phyloP scores from a whole-genome alignment of 1,140 invertebrate genomes.

The Piezodorus guildinii region DNA sequence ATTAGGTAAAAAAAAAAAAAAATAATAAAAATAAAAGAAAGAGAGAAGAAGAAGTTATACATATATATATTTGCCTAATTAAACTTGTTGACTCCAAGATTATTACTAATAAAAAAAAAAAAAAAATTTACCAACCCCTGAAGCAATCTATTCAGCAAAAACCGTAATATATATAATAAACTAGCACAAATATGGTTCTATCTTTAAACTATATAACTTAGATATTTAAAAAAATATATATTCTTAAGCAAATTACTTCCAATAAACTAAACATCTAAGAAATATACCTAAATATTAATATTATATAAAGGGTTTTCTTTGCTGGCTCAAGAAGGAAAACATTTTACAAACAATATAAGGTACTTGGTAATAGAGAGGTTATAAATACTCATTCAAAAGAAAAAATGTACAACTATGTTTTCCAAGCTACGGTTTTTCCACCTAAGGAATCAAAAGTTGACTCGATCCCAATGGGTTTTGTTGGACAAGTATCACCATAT shows the following conservation, averaged over 20 bases:
- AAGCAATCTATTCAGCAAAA: neutral
- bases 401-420: too few species aligned
- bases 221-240: slow-evolving; percentile 24
- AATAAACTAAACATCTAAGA: slow-evolving; percentile 9
- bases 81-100: too few species aligned
- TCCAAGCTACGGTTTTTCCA: too few species aligned
- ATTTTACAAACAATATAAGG: neutral
- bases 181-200: slow-evolving; percentile 1
- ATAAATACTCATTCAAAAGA: too few species aligned
- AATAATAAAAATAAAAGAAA: too few species aligned
- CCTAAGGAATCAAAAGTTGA: too few species aligned
- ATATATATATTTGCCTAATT: too few species aligned
- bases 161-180: neutral
- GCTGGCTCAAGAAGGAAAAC: slow-evolving; percentile 12
- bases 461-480: too few species aligned
- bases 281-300: slow-evolving; percentile 16
- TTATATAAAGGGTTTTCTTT: slow-evolving; percentile 15
- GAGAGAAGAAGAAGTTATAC: too few species aligned
- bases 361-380: neutral
- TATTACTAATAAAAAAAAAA: too few species aligned
- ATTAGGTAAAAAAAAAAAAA: too few species aligned
- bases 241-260: neutral
- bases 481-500: too few species aligned
- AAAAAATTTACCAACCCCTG: neutral
- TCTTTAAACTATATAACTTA: slow-evolving; percentile 16